A percentile compares a stretch with the other conserved stretches of the same genome.
Evolutionary conservation across 2,113 vertebrate species (phyloP).

Genomic region (Meriones unguiculatus): DNA sequence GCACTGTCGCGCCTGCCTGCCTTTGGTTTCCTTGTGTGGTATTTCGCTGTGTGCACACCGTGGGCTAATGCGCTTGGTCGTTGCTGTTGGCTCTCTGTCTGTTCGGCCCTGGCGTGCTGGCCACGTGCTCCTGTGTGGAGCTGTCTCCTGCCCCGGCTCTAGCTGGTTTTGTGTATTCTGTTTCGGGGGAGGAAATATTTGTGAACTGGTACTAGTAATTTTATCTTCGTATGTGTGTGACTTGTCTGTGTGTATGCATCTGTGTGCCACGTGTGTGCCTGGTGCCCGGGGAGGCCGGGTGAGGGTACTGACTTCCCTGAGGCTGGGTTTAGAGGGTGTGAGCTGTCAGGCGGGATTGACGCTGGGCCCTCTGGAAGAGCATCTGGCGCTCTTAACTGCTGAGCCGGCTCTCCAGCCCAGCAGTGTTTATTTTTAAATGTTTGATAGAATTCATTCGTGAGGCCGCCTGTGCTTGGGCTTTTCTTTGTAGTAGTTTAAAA

Average conservation of each 20-base stretch:
- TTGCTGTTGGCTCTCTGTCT: neutral
- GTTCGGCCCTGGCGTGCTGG: neutral
- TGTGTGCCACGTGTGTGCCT: neutral
- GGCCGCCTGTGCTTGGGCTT: neutral
- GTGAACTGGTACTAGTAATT: neutral
- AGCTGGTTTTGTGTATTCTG: conserved; percentile 3
- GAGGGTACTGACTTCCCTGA: neutral
- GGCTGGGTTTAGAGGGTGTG: neutral
- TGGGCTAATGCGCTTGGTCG: too few relatives aligned
- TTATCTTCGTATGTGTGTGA: neutral
- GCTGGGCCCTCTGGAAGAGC: neutral
- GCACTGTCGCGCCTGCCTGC: neutral
- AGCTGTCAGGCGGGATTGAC: neutral
- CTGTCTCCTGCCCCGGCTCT: neutral
- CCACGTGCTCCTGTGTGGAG: neutral
- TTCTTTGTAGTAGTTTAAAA: conserved; percentile 1
- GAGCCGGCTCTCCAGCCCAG: neutral
- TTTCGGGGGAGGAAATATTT: conserved; percentile 1
- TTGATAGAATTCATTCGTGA: conserved; percentile 24
- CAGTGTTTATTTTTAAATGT: conserved; percentile 31
- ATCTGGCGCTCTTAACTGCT: neutral
- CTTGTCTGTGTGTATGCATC: neutral
- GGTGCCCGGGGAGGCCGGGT: neutral
- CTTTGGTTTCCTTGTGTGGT: neutral
- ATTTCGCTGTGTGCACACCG: neutral